These are phyloP conservation scores for Cathartes aura DNA, from an alignment of 2,113 vertebrate genomes.

Conservation along the genomic window DNA sequence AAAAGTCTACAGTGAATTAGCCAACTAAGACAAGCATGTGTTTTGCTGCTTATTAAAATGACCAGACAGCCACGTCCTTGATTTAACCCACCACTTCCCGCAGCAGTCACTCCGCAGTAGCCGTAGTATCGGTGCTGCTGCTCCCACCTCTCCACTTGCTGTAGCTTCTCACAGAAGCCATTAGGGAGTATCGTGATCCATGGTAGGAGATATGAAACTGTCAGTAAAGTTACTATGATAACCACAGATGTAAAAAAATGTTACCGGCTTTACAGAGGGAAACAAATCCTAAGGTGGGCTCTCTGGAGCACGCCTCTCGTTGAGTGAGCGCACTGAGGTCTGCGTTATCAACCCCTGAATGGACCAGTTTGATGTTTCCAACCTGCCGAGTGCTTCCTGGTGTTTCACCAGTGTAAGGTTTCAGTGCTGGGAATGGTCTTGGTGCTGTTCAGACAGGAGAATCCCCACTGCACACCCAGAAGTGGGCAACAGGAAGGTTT, in stretches of 20 bases:
- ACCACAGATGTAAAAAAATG: not conserved
- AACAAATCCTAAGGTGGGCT: not conserved
- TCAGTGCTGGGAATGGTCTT: not conserved
- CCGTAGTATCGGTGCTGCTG: not conserved
- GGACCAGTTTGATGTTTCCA: not conserved
- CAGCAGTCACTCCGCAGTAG: not conserved
- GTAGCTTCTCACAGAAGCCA: not conserved
- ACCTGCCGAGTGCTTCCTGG: not conserved
- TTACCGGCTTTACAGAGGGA: not conserved
- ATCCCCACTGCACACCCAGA: not conserved
- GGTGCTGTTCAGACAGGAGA: not conserved
- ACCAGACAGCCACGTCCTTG: not conserved
- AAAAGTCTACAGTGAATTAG: not conserved
- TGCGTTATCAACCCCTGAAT: not conserved
- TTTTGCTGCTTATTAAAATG: not conserved
- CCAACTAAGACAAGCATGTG: not conserved
- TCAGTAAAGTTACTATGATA: not conserved
- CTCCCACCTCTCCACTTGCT: not conserved
- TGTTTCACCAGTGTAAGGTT: not conserved
- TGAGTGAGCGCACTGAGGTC: not conserved
- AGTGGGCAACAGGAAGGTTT: not conserved
- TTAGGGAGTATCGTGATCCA: accelerated
- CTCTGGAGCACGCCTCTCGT: not conserved
- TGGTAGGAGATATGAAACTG: not conserved
- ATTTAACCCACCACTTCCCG: not conserved